Evolutionary conservation across 1,140 invertebrate species (phyloP).

Genomic region (Zaprionus gabonicus): DNA sequence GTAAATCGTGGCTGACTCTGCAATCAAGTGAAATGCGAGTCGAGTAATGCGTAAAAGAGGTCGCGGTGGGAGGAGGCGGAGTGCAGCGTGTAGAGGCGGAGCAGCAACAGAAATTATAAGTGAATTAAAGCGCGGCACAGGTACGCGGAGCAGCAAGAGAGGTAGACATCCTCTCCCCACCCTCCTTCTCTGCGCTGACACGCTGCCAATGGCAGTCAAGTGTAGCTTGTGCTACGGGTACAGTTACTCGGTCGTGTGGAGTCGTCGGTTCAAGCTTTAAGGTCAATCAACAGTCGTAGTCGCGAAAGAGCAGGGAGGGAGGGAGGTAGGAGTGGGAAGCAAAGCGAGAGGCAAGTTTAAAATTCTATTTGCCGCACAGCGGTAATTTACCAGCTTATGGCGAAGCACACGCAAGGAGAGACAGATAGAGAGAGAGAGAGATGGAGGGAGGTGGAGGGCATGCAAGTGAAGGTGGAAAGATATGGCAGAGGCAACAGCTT

Average conservation of each 20-base stretch:
- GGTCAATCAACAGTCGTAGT: conserved; percentile 64
- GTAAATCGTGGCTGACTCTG: conserved; percentile 24
- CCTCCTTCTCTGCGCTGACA: background rate
- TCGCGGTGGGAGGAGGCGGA: background rate
- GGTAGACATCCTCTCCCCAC: no score
- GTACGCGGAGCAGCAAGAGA: conserved; percentile 20
- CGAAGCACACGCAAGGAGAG: conserved; percentile 12
- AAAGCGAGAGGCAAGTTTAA: conserved; percentile 51
- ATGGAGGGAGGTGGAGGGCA: background rate
- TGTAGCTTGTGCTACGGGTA: conserved; percentile 40
- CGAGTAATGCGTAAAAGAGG: conserved; percentile 37
- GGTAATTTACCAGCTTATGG: conserved; percentile 69
- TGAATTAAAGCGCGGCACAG: conserved; percentile 65
- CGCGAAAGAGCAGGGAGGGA: background rate
- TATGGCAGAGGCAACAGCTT: conserved; percentile 27
- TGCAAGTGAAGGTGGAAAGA: background rate
- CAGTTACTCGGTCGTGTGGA: conserved; percentile 59
- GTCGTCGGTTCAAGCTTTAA: conserved; percentile 66
- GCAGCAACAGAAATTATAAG: conserved; percentile 61
- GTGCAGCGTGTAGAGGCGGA: no score
- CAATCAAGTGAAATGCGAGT: conserved; percentile 69
- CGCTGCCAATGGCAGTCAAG: conserved; percentile 28
- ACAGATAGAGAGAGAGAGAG: background rate
- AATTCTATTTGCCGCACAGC: conserved; percentile 79
- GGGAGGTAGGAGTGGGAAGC: conserved; percentile 2